Evolutionary conservation across 1,140 invertebrate species (phyloP).

Genomic region (Batillaria attramentaria): DNA sequence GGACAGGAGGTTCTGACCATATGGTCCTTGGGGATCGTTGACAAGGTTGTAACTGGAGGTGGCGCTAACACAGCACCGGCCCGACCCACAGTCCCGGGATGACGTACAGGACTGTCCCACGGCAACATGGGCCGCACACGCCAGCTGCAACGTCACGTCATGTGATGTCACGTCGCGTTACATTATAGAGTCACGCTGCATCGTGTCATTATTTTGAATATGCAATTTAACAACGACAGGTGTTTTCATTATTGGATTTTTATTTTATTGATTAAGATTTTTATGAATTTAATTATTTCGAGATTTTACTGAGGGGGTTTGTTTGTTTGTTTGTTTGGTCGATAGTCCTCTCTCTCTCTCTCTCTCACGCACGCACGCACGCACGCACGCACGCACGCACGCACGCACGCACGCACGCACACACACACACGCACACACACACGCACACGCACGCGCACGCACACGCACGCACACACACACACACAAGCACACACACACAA

Average conservation of each 20-base stretch:
- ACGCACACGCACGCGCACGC: constrained; percentile 5
- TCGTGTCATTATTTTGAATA: not conserved
- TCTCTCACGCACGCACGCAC: not conserved
- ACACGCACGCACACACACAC: constrained; percentile 10
- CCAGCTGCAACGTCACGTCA: not conserved
- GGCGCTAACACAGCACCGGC: not conserved
- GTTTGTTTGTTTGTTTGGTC: too few relatives aligned
- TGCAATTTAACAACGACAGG: too few relatives aligned
- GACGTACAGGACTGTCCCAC: not conserved
- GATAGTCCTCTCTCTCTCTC: too few relatives aligned
- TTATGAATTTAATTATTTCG: too few relatives aligned
- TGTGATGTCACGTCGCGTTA: not conserved
- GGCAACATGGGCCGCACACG: not conserved
- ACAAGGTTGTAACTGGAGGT: not conserved
- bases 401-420: not conserved
- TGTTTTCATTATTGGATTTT: too few relatives aligned
- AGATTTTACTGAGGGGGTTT: too few relatives aligned
- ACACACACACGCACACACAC: not conserved
- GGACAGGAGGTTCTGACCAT: not conserved
- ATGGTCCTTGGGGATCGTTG: not conserved
- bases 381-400: not conserved
- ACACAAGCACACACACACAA: not conserved
- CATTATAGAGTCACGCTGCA: not conserved
- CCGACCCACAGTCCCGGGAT: not conserved
- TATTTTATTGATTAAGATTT: too few relatives aligned